phyloP scores from a whole-genome alignment of 2,797 vertebrate species.

The Pteronotus mesoamericanus region DNA sequence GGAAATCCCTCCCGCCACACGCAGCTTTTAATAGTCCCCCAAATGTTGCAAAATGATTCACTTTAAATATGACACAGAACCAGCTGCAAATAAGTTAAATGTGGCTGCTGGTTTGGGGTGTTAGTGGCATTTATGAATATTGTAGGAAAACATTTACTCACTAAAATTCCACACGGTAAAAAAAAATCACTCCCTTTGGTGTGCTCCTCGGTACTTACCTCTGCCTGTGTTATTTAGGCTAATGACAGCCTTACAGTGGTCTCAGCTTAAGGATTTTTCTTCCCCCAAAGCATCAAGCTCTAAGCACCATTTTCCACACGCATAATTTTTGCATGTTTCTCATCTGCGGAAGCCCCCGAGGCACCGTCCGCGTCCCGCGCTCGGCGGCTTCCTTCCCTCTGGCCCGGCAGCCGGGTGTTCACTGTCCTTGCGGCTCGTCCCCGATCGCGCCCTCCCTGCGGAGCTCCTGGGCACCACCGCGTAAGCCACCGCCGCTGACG shows the following conservation, averaged over 20 bases:
- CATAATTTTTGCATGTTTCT: background rate
- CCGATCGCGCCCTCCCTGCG: accelerated
- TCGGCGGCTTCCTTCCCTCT: background rate
- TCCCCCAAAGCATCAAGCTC: background rate
- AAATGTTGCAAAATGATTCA: constrained; percentile 40
- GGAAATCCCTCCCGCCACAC: background rate
- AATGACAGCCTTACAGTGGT: background rate
- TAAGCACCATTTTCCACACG: background rate
- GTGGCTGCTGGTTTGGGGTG: constrained; percentile 51
- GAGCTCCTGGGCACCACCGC: accelerated
- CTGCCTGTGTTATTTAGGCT: background rate
- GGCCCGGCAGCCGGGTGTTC: background rate
- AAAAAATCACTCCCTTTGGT: background rate
- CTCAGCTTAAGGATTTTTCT: background rate
- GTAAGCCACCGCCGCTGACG: accelerated
- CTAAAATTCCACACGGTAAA: background rate
- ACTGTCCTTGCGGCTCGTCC: background rate
- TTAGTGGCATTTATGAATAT: constrained; percentile 40
- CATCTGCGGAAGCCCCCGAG: accelerated
- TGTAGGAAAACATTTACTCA: constrained; percentile 67
- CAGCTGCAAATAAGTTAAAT: constrained; percentile 52
- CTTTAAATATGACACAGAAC: constrained; percentile 41
- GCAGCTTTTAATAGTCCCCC: background rate
- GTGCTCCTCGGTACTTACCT: accelerated
- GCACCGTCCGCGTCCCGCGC: accelerated